phyloP scores from a whole-genome alignment of 1,140 invertebrate genomes.

The Saccostrea glomerata region DNA sequence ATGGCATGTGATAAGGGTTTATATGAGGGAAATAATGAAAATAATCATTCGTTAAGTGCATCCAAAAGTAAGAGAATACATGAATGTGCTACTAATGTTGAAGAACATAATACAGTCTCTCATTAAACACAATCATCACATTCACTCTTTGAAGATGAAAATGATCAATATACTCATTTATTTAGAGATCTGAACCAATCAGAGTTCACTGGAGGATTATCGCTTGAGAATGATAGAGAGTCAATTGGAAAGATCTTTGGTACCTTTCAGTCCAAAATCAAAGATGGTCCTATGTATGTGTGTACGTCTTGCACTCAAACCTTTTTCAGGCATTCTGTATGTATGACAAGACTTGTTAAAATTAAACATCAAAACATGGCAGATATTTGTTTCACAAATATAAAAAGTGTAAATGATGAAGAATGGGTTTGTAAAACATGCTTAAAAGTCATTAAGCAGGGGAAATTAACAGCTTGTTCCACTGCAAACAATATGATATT shows the following conservation, averaged over 20 bases:
- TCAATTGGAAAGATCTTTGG: neutral
- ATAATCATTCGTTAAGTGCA: no score
- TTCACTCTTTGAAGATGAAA: no score
- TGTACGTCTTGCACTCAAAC: conserved; percentile 53
- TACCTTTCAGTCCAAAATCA: neutral
- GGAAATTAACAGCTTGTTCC: conserved; percentile 29
- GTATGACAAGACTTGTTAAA: neutral
- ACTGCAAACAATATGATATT: conserved; percentile 34
- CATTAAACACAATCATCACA: no score
- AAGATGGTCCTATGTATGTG: conserved; percentile 41
- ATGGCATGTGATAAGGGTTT: no score
- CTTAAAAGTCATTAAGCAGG: neutral
- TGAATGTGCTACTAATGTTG: no score
- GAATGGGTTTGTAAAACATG: conserved; percentile 41
- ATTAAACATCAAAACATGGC: neutral
- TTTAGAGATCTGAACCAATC: no score
- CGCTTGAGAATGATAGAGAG: no score
- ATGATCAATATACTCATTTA: no score
- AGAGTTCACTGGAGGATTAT: no score
- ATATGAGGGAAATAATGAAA: no score
- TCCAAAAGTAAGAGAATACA: no score
- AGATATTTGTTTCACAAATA: neutral
- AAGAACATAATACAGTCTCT: no score
- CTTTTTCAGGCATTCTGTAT: conserved; percentile 52
- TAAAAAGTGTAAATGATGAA: neutral